Percentiles rank a stretch among this genome's conserved stretches.
Evolutionary conservation across 2,113 vertebrate species (phyloP).

Genomic region (Alouatta palliata): DNA sequence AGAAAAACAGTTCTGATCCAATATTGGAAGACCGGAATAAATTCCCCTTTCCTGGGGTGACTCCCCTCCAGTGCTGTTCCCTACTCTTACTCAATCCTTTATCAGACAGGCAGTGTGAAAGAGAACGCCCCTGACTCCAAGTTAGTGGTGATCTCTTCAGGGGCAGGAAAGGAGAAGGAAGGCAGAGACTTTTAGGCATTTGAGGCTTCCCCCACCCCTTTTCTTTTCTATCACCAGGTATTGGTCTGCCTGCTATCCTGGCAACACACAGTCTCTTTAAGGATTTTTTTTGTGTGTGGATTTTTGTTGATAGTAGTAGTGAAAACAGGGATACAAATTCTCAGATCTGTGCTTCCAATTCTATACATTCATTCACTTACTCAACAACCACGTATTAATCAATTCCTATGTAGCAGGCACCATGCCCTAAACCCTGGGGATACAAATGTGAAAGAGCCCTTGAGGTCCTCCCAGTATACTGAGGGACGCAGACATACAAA

Average conservation of each 20-base stretch:
- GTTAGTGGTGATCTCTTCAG: neutral
- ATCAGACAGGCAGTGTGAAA: neutral
- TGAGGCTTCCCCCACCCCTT: neutral
- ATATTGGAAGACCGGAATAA: neutral
- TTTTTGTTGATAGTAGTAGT: constrained; percentile 16
- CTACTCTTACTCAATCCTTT: neutral
- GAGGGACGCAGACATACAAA: neutral
- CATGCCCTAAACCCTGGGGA: neutral
- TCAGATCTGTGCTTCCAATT: neutral
- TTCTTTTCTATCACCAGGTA: neutral
- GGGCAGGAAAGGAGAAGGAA: neutral
- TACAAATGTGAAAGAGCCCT: neutral
- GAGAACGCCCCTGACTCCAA: neutral
- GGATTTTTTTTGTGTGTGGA: neutral
- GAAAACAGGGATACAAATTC: neutral
- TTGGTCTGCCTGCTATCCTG: neutral
- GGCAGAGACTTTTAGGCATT: neutral
- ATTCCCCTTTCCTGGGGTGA: neutral
- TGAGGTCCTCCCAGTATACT: neutral
- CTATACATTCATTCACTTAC: constrained; percentile 1
- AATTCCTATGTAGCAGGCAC: neutral
- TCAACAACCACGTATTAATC: neutral
- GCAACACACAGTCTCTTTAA: neutral
- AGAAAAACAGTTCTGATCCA: neutral
- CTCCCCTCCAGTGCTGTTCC: neutral